Evolutionary conservation across 2,888 invertebrate genomes (phyloP).

Genomic region (Drosophila macrothrix): DNA sequence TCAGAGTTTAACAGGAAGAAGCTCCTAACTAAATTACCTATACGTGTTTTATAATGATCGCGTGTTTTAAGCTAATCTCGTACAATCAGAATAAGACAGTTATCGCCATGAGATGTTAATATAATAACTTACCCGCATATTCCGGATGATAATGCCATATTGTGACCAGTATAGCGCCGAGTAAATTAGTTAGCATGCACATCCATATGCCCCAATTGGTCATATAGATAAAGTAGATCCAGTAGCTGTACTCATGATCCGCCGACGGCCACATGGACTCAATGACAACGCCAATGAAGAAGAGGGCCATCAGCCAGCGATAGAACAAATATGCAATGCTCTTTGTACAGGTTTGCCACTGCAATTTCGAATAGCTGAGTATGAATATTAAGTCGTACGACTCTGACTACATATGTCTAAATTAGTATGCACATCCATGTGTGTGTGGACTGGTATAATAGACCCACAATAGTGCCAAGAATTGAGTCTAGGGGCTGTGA

Average conservation of each 20-base stretch:
- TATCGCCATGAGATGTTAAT: not conserved
- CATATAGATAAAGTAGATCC: constrained; percentile 84
- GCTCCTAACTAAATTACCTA: not conserved
- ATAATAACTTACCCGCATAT: constrained; percentile 78
- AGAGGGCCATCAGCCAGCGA: constrained; percentile 83
- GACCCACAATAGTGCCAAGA: not conserved
- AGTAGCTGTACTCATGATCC: constrained; percentile 67
- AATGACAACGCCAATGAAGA: constrained; percentile 82
- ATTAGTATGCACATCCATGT: not conserved
- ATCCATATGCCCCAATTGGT: constrained; percentile 85
- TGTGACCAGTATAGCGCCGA: constrained; percentile 83
- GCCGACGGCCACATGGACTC: constrained; percentile 76
- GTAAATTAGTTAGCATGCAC: constrained; percentile 83
- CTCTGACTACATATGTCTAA: constrained; percentile 14
- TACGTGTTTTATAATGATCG: not conserved
- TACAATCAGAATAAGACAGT: not conserved
- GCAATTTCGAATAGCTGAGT: constrained; percentile 37
- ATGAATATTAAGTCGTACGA: constrained; percentile 23
- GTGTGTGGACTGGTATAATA: not conserved
- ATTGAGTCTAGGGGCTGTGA: not conserved
- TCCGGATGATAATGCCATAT: constrained; percentile 84
- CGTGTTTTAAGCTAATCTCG: not conserved
- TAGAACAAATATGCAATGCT: constrained; percentile 83
- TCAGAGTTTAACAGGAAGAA: not conserved
- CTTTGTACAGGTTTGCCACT: constrained; percentile 85